phyloP scores from a whole-genome alignment of 2,113 vertebrate species.

The Procavia capensis region DNA sequence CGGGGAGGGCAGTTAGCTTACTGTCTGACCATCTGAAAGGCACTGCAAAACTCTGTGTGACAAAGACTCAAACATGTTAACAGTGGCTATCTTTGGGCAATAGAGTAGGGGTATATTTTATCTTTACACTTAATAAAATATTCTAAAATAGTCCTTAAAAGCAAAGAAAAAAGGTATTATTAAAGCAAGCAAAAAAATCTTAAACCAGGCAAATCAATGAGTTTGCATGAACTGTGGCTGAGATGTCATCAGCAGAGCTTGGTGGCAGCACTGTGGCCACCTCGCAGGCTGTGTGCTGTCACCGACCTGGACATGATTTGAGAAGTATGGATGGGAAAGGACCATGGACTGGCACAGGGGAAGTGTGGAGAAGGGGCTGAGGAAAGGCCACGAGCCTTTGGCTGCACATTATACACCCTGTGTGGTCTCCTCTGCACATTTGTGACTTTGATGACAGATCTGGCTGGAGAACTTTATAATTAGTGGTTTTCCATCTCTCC shows the following conservation, averaged over 20 bases:
- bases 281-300: neutral
- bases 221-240: neutral
- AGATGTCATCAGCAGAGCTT: neutral
- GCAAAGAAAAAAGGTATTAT: neutral
- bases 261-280: neutral
- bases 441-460: neutral
- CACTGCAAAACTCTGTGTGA: neutral
- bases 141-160: conserved; percentile 39
- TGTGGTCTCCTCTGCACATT: neutral
- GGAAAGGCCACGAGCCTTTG: neutral
- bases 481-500: neutral
- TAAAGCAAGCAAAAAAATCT: neutral
- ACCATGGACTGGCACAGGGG: neutral
- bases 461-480: neutral
- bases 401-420: too few relatives aligned
- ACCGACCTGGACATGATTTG: neutral
- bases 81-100: neutral
- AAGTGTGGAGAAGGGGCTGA: too few relatives aligned
- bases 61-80: neutral
- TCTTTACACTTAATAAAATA: neutral
- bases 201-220: neutral
- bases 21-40: neutral
- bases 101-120: neutral
- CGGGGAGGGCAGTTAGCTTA: neutral
- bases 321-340: too few relatives aligned